Evolutionary conservation across 2,113 vertebrate species (phyloP), one percentile per base, ranked within the genome.

Genomic region (Chamaea fasciata): DNA sequence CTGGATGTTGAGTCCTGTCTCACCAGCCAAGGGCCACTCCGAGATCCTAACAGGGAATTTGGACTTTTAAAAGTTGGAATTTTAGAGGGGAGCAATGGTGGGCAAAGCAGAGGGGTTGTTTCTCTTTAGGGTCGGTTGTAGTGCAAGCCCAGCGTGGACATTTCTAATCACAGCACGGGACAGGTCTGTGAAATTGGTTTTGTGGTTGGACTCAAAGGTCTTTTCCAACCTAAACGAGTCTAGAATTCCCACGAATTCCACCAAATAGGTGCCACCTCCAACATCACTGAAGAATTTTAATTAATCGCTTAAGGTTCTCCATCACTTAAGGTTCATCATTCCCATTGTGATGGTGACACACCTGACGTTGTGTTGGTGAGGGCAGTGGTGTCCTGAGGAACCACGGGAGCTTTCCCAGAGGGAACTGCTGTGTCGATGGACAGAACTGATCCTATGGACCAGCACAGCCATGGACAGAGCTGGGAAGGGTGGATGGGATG

Each of bases 381-480:
- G 18, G 10, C 75, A 20, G 23, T 0, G 6, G 10, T 3, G 14
- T 7, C 49, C 74, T 42, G 19, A 87, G 70, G 33, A 56, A 33
- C 10, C 6, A 7, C 6, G 0, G 44, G 0, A 26, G 11, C 15
- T 74, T 50, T 16, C 31, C 56, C 17, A 46, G 69, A 28, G 22
- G 57, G 28, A 76, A 4, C 3, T 3, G 50, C 44, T 10, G 47
- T 33, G 6, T 3, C 35, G 1, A 0, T 0, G 44, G 68, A 4
- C 30, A n/a, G 3, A 0, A 1, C 3, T 0, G 4, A 77, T 5
- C 33, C 57, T 2, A 5, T 0, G 1, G 37, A 18, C 2, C 27
- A 18, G n/a, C 6, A 11, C 1, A 13, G 26, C 35, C 13, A 4
- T 0, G 11, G 60, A 2, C 17, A 57, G 9, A 39, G 1, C 47